Conservation (phyloP, 2,888 invertebrate genomes). For the Drosophila affinis region DNA sequence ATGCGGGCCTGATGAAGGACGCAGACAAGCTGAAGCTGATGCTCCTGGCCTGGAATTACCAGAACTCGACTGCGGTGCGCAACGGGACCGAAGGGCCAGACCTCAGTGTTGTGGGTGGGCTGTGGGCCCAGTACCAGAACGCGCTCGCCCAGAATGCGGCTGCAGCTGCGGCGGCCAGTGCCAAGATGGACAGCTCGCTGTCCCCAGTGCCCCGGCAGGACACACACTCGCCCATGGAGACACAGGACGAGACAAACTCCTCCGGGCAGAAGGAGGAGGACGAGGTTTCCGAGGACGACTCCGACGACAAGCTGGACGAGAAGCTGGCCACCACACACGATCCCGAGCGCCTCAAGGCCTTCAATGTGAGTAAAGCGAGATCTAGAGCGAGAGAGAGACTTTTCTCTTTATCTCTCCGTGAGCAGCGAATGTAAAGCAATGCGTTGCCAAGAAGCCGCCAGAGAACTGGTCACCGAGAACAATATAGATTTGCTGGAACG, state of each 20-base stretch:
- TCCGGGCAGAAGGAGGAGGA: constrained; percentile 94
- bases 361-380: constrained; percentile 90
- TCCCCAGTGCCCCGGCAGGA: constrained; percentile 85
- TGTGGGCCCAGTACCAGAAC: constrained; percentile 94
- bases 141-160: constrained; percentile 89
- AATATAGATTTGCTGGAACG: constrained; percentile 9
- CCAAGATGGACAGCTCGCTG: constrained; percentile 83
- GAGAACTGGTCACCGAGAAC: constrained; percentile 19
- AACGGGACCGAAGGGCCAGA: constrained; percentile 85
- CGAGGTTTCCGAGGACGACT: constrained; percentile 93
- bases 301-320: constrained; percentile 95
- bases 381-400: constrained; percentile 18
- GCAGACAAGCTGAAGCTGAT: constrained; percentile 94
- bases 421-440: constrained; percentile 69
- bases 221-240: constrained; percentile 85
- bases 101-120: constrained; percentile 87
- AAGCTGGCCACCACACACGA: constrained; percentile 89
- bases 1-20: constrained; percentile 87
- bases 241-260: constrained; percentile 94
- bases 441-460: constrained; percentile 72
- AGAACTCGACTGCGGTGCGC: constrained; percentile 89
- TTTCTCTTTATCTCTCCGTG: constrained; percentile 11
- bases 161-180: constrained; percentile 84
- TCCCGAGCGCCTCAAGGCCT: constrained; percentile 97
- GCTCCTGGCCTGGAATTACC: constrained; percentile 95